Base-by-base conservation (phyloP, 2,797 vertebrate species). In the Denticeps clupeoides region DNA sequence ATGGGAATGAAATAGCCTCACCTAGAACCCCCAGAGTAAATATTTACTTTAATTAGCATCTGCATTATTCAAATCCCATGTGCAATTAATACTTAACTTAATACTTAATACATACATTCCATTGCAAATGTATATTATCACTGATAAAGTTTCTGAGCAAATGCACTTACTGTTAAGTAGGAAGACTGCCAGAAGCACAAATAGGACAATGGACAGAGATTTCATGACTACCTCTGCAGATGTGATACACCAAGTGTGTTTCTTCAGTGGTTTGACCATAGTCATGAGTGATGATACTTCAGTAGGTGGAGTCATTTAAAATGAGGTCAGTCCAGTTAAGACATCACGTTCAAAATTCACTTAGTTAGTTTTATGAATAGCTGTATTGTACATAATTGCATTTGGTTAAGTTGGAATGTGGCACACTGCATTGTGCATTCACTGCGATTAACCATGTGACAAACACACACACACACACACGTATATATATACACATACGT, bases 1-100 rank as follows among this genome's bases (percentile, higher is more conserved):
- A 86, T 0, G 82, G 80, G 38, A 84, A 83, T 5, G 77, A 73
- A 2, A 67, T 78, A 55, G 64, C 67, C 53, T 64, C 72, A 45
- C 60, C 80, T 84, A 53, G 13, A 64, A n/a, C n/a, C n/a, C n/a
- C n/a, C n/a, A n/a, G n/a, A n/a, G n/a, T n/a, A n/a, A n/a, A n/a
- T n/a, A n/a, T n/a, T n/a, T 9, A 38, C 15, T 27, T 27, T 18
- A 10, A 35, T 21, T 21, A 9, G 4, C 18, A 15, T 9, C 33
- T 37, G 18, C 15, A 32, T 7, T 10, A 28, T n/a, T 13, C n/a
- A 1, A 38, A 16, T 51, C 16, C 3, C 41, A 21, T 26, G 49
- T 9, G 15, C 8, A 15, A 26, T 3, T 11, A 38, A 38, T 11
- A 28, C 4, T 19, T 31, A n/a, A 10, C 33, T 21, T 24, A 45